Percentiles rank a stretch among this genome's conserved stretches.
phyloP scores from a whole-genome alignment of 2,888 invertebrate species.

The Ligdia adustata region DNA sequence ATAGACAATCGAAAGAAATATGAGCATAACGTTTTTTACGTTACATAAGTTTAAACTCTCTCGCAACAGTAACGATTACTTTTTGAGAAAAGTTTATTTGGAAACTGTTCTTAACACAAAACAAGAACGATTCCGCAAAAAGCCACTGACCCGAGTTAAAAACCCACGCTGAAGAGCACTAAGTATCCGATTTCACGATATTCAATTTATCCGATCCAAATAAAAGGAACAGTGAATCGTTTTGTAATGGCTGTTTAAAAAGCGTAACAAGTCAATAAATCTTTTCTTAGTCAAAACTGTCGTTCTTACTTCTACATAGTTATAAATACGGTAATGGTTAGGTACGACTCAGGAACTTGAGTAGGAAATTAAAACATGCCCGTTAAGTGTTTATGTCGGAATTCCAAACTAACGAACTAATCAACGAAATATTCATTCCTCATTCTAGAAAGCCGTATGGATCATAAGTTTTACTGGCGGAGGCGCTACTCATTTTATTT shows the following conservation, averaged over 20 bases:
- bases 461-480: not conserved
- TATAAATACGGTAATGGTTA: constrained; percentile 25
- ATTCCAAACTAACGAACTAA: constrained; percentile 3
- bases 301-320: not conserved
- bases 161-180: constrained; percentile 5
- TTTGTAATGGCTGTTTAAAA: constrained; percentile 46
- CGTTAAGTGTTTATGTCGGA: constrained; percentile 13
- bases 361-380: constrained; percentile 23
- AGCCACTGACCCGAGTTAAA: constrained; percentile 8
- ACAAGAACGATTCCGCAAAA: not conserved
- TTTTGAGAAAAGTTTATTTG: no score
- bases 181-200: constrained; percentile 42
- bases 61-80: no score
- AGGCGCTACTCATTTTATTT: not conserved
- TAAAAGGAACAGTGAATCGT: constrained; percentile 47
- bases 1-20: no score
- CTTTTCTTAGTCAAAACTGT: constrained; percentile 40
- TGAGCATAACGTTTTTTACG: no score
- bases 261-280: constrained; percentile 51
- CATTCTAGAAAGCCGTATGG: not conserved
- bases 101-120: no score
- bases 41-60: no score
- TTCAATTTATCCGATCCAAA: constrained; percentile 28
- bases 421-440: not conserved
- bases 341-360: constrained; percentile 26